Evolutionary conservation across 1,140 invertebrate species (phyloP), one percentile per base, ranked within the genome.

Genomic region (Dendroctonus valens): DNA sequence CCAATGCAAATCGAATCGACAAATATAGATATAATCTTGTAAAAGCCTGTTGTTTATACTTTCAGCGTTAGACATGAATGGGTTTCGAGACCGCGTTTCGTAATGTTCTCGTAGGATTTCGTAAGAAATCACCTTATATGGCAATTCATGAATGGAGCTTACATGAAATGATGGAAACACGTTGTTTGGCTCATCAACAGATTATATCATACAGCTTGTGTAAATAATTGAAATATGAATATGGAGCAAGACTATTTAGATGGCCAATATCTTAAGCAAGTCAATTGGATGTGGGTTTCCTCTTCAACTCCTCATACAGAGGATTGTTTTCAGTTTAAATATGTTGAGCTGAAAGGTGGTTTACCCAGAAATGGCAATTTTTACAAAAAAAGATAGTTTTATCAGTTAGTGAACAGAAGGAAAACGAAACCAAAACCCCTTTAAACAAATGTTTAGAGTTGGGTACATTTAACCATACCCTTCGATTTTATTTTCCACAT

Each of bases 21-120:
- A 62, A 62, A 62, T 62, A 62, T 62, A 62, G 59, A 62, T 62
- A 62, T 52, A 62, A 62, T 62, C 59, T 40, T 55, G 52, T 55
- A 55, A 64, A 55, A 54, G 39, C 41, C 41, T 64, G 41, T 64
- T 55, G 51, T 54, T 54, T 55, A 55, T 64, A 64, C n/a, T 55
- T 38, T 40, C 61, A 46, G 51, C 41, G 41, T 46, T 64, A 64
- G 61, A 55, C 61, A 64, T 64, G 61, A 64, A 64, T 64, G 61
- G 52, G 12, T 64, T 49, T 64, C 52, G n/a, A 64, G 26, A 12
- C 52, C 49, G 51, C 15, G 41, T 64, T 64, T 51, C 11, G 38
- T 26, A 55, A 64, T 50, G 48, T 54, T 64, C 61, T 64, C 49
- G 51, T 40, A 41, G 61, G 55, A 64, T 64, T 64, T 15, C 61